Conservation (phyloP, 2,888 invertebrate species). For the Norana najaformis region DNA sequence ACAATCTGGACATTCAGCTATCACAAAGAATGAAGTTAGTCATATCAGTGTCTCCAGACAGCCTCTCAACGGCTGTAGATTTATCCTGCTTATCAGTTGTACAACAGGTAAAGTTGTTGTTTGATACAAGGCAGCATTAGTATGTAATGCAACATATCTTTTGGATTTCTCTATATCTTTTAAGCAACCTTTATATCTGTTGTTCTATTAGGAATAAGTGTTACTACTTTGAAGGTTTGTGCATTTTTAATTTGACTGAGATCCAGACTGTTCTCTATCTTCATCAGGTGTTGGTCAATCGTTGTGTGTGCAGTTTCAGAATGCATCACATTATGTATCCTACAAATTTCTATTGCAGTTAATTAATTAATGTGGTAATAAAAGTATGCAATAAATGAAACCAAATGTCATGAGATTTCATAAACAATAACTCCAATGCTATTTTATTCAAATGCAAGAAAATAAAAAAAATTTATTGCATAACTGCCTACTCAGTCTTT, state of each 20-base stretch:
- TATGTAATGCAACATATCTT: too few relatives aligned
- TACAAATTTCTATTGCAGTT: too few relatives aligned
- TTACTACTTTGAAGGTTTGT: neutral
- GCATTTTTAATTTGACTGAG: neutral
- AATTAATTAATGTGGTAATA: too few relatives aligned
- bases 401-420: too few relatives aligned
- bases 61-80: neutral
- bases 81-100: slow-evolving; percentile 17
- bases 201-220: neutral
- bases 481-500: too few relatives aligned
- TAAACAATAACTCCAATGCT: too few relatives aligned
- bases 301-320: neutral
- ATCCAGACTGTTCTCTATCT: neutral
- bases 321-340: too few relatives aligned
- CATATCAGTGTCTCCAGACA: slow-evolving; percentile 21
- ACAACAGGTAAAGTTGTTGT: slow-evolving; percentile 7
- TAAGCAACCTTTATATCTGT: neutral
- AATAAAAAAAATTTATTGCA: too few relatives aligned
- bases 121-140: neutral
- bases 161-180: neutral
- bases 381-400: too few relatives aligned
- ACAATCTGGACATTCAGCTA: slow-evolving; percentile 22
- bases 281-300: neutral
- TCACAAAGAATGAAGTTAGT: slow-evolving; percentile 27
- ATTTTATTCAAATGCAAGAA: too few relatives aligned